phyloP scores from a whole-genome alignment of 2,797 vertebrate species.

The Dryobates pubescens region DNA sequence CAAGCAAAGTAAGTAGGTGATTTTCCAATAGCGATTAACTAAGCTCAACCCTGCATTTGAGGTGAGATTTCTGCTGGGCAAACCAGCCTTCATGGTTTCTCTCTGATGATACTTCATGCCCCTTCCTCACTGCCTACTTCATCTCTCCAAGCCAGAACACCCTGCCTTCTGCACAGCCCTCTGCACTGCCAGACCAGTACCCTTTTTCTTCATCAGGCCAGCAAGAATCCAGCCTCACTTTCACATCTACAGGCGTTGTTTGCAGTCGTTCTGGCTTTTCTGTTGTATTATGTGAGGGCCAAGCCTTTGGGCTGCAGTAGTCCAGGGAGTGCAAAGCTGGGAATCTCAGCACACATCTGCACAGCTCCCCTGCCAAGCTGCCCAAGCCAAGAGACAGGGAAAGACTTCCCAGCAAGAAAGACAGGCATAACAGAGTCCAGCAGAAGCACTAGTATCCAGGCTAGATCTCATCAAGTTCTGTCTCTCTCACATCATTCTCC shows the following conservation, averaged over 20 bases:
- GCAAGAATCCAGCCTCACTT: not conserved
- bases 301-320: not conserved
- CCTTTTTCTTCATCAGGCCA: not conserved
- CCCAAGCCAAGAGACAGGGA: not conserved
- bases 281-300: accelerated
- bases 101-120: not conserved
- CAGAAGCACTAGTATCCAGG: not conserved
- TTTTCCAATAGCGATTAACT: not conserved
- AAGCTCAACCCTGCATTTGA: not conserved
- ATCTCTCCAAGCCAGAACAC: not conserved
- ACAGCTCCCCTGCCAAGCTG: not conserved
- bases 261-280: not conserved
- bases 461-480: not conserved
- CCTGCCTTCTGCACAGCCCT: not conserved
- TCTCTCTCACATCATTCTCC: not conserved
- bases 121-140: not conserved
- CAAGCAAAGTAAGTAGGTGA: not conserved
- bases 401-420: not conserved
- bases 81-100: not conserved
- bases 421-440: not conserved
- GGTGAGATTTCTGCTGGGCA: not conserved
- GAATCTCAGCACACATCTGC: not conserved
- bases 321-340: not conserved
- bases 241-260: not conserved
- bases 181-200: not conserved